A percentile compares a stretch with the other conserved stretches of the same genome.
phyloP scores from a whole-genome alignment of 1,140 invertebrate genomes.

The Listronotus oregonensis region DNA sequence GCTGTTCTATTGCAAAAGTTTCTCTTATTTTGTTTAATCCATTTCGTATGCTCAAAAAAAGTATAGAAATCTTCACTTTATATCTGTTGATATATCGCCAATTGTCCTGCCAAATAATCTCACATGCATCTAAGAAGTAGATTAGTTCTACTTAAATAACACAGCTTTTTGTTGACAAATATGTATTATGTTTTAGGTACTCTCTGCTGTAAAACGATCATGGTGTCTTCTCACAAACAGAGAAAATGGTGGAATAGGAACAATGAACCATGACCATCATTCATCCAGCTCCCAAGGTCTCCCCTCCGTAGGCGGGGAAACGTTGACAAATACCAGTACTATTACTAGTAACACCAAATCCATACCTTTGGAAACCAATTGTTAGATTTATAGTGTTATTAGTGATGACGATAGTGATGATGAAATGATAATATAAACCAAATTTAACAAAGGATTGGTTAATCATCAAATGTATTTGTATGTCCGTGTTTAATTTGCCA shows the following conservation, averaged over 20 bases:
- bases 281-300: conserved; percentile 74
- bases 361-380: conserved; percentile 62
- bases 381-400: conserved; percentile 50
- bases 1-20: too few species aligned
- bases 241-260: conserved; percentile 59
- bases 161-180: too few species aligned
- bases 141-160: too few species aligned
- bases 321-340: conserved; percentile 65
- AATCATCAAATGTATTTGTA: too few species aligned
- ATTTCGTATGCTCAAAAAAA: too few species aligned
- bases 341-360: conserved; percentile 62
- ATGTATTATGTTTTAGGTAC: conserved; percentile 55
- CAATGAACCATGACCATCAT: conserved; percentile 59
- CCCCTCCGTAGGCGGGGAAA: conserved; percentile 75
- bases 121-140: too few species aligned
- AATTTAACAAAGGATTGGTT: too few species aligned
- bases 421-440: background rate
- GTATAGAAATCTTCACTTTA: too few species aligned
- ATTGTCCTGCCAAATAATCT: too few species aligned
- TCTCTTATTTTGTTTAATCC: too few species aligned
- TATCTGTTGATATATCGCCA: too few species aligned
- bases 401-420: conserved; percentile 8
- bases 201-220: conserved; percentile 69
- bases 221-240: conserved; percentile 65
- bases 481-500: too few species aligned